phyloP scores from a whole-genome alignment of 2,797 vertebrate genomes.

The Adelosebastes latens region DNA sequence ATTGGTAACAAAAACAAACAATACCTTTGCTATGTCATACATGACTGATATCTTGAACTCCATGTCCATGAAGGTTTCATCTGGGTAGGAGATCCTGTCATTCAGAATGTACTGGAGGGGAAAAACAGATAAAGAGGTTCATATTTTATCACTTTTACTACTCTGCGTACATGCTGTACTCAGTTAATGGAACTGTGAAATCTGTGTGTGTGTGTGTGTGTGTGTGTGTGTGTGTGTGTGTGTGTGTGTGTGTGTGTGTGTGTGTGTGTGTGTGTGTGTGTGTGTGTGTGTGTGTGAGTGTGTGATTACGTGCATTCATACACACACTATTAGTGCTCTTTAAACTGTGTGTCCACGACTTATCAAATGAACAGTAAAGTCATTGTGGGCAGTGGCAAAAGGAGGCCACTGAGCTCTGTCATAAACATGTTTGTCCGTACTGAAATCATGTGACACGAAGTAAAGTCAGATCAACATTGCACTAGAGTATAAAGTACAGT shows the following conservation, averaged over 20 bases:
- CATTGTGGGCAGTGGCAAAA: not conserved
- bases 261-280: not conserved
- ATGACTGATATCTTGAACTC: constrained; percentile 97
- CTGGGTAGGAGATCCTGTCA: constrained; percentile 94
- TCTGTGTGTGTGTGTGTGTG: not conserved
- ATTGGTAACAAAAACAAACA: not conserved
- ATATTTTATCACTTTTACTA: constrained; percentile 4
- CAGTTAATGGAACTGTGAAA: not conserved
- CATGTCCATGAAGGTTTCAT: constrained; percentile 96
- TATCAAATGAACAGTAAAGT: constrained; percentile 31
- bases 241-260: not conserved
- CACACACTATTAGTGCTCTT: constrained; percentile 5
- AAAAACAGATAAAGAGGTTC: not conserved
- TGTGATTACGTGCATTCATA: not conserved
- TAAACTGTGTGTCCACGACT: constrained; percentile 11
- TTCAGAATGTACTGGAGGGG: constrained; percentile 89
- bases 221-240: not conserved
- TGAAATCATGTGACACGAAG: not conserved
- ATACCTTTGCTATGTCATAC: constrained; percentile 96
- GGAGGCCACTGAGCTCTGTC: constrained; percentile 7
- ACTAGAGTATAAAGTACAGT: not conserved
- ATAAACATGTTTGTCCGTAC: constrained; percentile 7
- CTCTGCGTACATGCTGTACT: not conserved
- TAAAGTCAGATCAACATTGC: not conserved
- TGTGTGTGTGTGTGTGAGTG: not conserved